phyloP scores from a whole-genome alignment of 2,888 invertebrate genomes.

The Hirtodrosophila alboralis region DNA sequence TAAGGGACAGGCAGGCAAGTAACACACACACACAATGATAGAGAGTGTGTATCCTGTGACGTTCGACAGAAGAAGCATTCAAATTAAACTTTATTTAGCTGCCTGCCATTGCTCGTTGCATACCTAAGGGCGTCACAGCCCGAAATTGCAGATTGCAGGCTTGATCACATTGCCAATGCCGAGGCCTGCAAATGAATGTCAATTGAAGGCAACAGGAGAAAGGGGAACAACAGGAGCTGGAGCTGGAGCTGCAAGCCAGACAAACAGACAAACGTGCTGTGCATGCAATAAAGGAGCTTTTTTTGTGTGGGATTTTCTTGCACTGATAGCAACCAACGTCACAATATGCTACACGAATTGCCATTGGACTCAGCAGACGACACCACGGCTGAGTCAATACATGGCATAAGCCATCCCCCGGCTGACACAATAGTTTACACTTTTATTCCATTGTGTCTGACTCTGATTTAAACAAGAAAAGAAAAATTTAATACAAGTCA shows the following conservation, averaged over 20 bases:
- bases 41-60: slow-evolving; percentile 47
- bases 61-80: slow-evolving; percentile 70
- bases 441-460: slow-evolving; percentile 16
- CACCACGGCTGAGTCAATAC: slow-evolving; percentile 34
- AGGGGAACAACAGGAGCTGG: slow-evolving; percentile 1
- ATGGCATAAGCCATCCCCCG: slow-evolving; percentile 5
- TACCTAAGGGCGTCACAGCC: slow-evolving; percentile 73
- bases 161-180: slow-evolving; percentile 73
- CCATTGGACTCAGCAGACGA: slow-evolving; percentile 33
- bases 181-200: slow-evolving; percentile 72
- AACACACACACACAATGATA: slow-evolving; percentile 1
- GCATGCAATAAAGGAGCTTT: slow-evolving; percentile 78
- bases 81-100: slow-evolving; percentile 76
- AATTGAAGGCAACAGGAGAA: slow-evolving; percentile 1
- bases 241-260: slow-evolving; percentile 39
- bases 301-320: slow-evolving; percentile 71
- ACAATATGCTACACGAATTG: slow-evolving; percentile 78
- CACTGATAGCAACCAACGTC: slow-evolving; percentile 67
- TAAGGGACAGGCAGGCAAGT: slow-evolving; percentile 21
- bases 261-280: slow-evolving; percentile 76
- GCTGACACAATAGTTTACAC: slow-evolving; percentile 43
- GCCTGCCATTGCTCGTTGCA: slow-evolving; percentile 55
- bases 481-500: slow-evolving; percentile 6
- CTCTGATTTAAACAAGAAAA: slow-evolving; percentile 23
- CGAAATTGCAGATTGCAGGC: slow-evolving; percentile 80